Conservation (phyloP, 1,140 invertebrate species). For the Ceratitis capitata region DNA sequence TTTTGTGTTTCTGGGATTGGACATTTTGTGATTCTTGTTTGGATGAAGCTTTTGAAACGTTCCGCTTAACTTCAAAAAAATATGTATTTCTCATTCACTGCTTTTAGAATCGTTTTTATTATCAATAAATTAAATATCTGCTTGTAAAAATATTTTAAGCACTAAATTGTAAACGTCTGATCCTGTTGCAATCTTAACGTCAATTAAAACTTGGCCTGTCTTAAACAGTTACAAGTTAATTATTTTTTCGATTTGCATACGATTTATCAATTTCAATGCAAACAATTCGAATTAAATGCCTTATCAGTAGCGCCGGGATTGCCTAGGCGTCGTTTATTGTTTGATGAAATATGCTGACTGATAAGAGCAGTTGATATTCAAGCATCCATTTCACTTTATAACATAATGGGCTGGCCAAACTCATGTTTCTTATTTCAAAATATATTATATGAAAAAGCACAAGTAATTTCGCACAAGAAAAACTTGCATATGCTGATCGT, state of each 20-base stretch:
- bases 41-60: not conserved
- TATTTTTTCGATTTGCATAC: not conserved
- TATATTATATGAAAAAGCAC: too few species aligned
- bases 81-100: not conserved
- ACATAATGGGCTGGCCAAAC: too few species aligned
- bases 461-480: too few species aligned
- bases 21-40: not conserved
- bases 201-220: not conserved
- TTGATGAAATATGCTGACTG: not conserved
- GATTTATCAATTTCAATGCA: not conserved
- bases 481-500: too few species aligned
- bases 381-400: too few species aligned
- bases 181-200: not conserved
- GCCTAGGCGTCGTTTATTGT: not conserved
- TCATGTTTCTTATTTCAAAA: too few species aligned
- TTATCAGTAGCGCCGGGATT: conserved; percentile 3
- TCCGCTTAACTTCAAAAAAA: too few species aligned
- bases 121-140: not conserved
- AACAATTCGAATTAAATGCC: not conserved
- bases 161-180: not conserved
- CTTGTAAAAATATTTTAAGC: not conserved
- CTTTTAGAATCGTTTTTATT: not conserved
- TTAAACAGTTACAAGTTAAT: not conserved
- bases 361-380: not conserved
- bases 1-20: not conserved